Evolutionary conservation across 92 coral and sea anemone genomes (phyloP), one percentile per base, ranked within the genome.

Genomic region (Paragorgia papillata): DNA sequence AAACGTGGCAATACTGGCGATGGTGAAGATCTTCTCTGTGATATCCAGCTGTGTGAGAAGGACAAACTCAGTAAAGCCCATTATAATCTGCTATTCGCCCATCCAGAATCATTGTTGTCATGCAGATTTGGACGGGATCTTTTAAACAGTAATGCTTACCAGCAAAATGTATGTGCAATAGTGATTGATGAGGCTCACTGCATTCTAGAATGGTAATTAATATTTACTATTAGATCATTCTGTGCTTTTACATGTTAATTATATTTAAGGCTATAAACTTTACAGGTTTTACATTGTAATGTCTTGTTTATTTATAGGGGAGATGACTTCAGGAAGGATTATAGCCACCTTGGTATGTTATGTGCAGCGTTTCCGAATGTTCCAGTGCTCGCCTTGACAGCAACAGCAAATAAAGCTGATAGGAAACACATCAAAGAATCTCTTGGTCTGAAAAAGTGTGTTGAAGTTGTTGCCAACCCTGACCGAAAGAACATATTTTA

Each of bases 141-240:
- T 37, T 37, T 37, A 37, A 37, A 37, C 43, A 37, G 43, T 37
- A 12, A 37, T 37, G 43, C 31, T 59, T 59, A 59, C 25, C 65
- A 59, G 25, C 31, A 59, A 59, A 59, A 59, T 59, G 65, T 59
- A 19, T 59, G 65, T 59, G 65, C 65, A 21, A 13, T 59, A 1
- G 65, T 59, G 32, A 59, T 59, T 59, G 65, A 59, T 32, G 65
- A 59, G 25, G 65, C 65, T 24, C 65, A 59, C 32, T 59, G 65
- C 25, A 59, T 59, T 59, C 32, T 59, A 59, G 65, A 59, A 59
- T 59, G 65, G 32, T 59, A 59, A 59, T 26, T 24, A 59, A 12
- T 9, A 12, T 21, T 13, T 10, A 21, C 4, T 59, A 1, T 59
- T 59, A 12, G 8, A 59, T 10, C 15, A 59, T 37, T 37, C 43